These are phyloP conservation scores for Lampris megalopsis DNA, from an alignment of 2,113 vertebrate species.

Conservation along the genomic window DNA sequence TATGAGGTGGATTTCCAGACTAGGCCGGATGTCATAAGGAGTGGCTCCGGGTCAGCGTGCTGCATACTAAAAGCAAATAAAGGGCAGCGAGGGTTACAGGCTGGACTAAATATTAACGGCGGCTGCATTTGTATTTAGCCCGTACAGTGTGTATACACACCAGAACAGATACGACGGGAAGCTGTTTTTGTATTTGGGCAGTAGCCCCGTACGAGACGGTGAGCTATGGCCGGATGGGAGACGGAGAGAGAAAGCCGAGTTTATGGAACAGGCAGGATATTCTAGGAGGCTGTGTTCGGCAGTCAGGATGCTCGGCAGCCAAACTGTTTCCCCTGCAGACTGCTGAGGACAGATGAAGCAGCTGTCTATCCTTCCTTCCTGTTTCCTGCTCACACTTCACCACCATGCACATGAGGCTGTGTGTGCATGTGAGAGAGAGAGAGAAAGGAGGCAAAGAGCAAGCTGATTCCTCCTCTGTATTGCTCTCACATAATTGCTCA, in stretches of 20 bases:
- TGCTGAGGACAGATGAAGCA: constrained; percentile 77
- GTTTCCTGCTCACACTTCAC: constrained; percentile 75
- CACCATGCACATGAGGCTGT: constrained; percentile 57
- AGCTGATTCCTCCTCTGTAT: constrained; percentile 3
- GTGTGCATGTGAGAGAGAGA: constrained; percentile 11
- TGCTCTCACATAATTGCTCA: neutral
- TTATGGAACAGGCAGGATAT: constrained; percentile 67
- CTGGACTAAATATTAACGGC: too few species aligned
- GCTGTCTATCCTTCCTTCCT: constrained; percentile 79
- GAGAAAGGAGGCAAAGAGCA: constrained; percentile 7
- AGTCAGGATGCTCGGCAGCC: constrained; percentile 76
- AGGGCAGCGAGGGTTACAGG: too few species aligned
- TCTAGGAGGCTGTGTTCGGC: constrained; percentile 68
- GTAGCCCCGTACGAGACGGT: constrained; percentile 8
- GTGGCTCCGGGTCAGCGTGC: too few species aligned
- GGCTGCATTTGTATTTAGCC: too few species aligned
- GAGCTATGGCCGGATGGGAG: constrained; percentile 9
- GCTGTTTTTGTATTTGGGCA: constrained; percentile 23
- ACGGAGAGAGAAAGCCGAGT: constrained; percentile 25
- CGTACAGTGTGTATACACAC: neutral
- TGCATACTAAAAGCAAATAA: too few species aligned
- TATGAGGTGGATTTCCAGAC: neutral
- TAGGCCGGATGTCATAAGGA: constrained; percentile 13
- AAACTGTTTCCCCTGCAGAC: constrained; percentile 72
- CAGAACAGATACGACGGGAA: constrained; percentile 16